Conservation (phyloP, 2,113 vertebrate genomes). For the Equus quagga region DNA sequence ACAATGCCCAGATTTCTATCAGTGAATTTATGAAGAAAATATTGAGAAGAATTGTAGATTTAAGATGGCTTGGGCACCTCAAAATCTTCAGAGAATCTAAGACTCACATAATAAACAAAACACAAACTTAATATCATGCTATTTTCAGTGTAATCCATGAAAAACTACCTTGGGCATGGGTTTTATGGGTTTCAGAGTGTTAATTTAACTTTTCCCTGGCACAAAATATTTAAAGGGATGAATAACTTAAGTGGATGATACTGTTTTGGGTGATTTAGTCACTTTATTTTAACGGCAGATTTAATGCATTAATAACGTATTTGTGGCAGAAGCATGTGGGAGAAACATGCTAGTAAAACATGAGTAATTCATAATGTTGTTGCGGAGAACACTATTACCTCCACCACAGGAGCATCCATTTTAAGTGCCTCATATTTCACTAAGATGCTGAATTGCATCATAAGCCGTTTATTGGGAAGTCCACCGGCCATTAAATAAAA, state of each 20-base stretch:
- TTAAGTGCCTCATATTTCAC: slow-evolving; percentile 17
- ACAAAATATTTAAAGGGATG: not conserved
- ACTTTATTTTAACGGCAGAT: slow-evolving; percentile 32
- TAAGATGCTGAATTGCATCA: not conserved
- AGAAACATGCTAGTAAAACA: not conserved
- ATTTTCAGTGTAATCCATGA: not conserved
- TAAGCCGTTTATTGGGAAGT: slow-evolving; percentile 59
- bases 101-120: not conserved
- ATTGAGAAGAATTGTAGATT: not conserved
- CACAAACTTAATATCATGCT: not conserved
- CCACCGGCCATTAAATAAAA: slow-evolving; percentile 47
- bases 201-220: not conserved
- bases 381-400: not conserved
- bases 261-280: not conserved
- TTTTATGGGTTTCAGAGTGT: not conserved
- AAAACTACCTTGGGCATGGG: not conserved
- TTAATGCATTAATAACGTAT: not conserved
- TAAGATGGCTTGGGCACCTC: not conserved
- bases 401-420: not conserved
- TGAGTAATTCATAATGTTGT: not conserved
- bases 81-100: not conserved
- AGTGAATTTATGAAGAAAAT: not conserved
- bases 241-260: not conserved
- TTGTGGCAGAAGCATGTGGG: not conserved
- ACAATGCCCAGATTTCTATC: not conserved